phyloP scores from a whole-genome alignment of 2,113 vertebrate species.

The Felis chaus region DNA sequence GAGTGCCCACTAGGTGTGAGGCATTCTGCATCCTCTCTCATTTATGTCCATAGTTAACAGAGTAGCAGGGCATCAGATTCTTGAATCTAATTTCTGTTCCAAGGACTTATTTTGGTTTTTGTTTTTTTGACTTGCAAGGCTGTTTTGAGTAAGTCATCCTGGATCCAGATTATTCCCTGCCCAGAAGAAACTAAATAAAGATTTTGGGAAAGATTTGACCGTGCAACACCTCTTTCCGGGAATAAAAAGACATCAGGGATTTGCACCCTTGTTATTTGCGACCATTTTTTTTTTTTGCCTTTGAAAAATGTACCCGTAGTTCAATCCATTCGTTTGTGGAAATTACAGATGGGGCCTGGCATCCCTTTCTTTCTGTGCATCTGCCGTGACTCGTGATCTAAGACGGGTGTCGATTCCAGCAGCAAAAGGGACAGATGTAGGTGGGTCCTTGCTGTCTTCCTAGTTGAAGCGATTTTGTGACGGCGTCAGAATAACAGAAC shows the following conservation, averaged over 20 bases:
- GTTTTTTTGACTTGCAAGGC: not conserved
- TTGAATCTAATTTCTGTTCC: not conserved
- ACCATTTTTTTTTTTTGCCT: not conserved
- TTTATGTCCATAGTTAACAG: conserved; percentile 29
- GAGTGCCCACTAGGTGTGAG: not conserved
- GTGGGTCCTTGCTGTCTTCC: not conserved
- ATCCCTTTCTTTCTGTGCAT: not conserved
- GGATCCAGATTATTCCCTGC: not conserved
- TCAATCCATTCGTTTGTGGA: not conserved
- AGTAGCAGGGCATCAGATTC: not conserved
- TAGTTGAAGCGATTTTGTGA: not conserved
- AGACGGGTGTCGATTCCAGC: not conserved
- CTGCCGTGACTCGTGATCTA: not conserved
- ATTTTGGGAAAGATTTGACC: not conserved
- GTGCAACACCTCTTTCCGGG: not conserved
- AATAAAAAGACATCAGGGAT: not conserved
- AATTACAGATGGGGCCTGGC: not conserved
- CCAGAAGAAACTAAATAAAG: not conserved
- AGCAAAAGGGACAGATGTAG: not conserved
- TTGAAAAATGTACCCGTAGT: not conserved
- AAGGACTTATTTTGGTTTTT: not conserved
- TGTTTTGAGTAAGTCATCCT: not conserved
- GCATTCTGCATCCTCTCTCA: not conserved
- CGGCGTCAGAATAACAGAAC: not conserved
- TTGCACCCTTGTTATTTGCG: not conserved